These are phyloP conservation scores for Malthinus seriepunctatus DNA, from an alignment of 2,888 invertebrate genomes.

Conservation along the genomic window DNA sequence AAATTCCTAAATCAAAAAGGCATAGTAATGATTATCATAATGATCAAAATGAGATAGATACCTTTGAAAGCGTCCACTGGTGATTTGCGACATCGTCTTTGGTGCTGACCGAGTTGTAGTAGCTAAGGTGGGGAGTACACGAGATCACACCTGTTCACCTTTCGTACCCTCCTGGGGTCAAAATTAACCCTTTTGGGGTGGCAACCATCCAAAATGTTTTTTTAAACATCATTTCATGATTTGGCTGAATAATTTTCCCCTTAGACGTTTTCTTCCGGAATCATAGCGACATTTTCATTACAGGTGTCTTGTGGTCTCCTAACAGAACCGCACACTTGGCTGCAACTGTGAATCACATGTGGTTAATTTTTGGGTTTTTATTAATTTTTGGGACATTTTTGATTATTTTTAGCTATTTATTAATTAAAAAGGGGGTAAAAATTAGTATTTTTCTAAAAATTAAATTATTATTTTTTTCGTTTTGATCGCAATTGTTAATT, in stretches of 20 bases:
- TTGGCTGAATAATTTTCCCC: slow-evolving; percentile 26
- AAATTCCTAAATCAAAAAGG: slow-evolving; percentile 19
- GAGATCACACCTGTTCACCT: slow-evolving; percentile 51
- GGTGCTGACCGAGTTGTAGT: slow-evolving; percentile 43
- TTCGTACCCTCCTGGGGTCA: slow-evolving; percentile 45
- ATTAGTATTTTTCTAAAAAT: slow-evolving; percentile 3
- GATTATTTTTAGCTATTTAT: background rate
- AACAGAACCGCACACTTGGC: slow-evolving; percentile 30
- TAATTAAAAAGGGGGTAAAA: background rate
- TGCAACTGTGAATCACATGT: slow-evolving; percentile 45
- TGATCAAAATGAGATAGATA: slow-evolving; percentile 46
- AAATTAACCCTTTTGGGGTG: slow-evolving; percentile 23
- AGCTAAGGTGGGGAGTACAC: slow-evolving; percentile 41
- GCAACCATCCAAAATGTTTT: slow-evolving; percentile 14
- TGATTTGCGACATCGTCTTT: slow-evolving; percentile 49
- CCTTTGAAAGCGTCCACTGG: slow-evolving; percentile 46
- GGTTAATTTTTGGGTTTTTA: slow-evolving; percentile 33
- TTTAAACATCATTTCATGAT: slow-evolving; percentile 22
- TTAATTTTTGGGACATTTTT: slow-evolving; percentile 15
- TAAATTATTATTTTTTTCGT: background rate
- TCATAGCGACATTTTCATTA: slow-evolving; percentile 65
- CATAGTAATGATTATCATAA: slow-evolving; percentile 41
- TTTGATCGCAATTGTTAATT: background rate
- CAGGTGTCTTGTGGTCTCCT: slow-evolving; percentile 59
- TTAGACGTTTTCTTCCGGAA: slow-evolving; percentile 59